phyloP scores from a whole-genome alignment of 1,140 invertebrate genomes.

The Catajapyx aquilonaris region DNA sequence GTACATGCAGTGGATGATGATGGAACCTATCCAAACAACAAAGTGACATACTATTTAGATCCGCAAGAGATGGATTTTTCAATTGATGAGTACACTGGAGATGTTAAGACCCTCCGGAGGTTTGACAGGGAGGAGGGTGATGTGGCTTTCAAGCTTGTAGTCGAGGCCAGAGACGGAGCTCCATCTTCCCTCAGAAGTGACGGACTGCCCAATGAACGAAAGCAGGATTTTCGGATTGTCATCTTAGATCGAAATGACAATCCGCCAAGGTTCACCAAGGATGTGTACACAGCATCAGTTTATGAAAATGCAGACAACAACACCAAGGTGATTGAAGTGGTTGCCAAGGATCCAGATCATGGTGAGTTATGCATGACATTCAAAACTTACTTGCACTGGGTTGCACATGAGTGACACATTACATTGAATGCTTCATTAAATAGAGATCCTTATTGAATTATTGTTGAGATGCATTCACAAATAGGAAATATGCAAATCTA shows the following conservation, averaged over 20 bases:
- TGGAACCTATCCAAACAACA: constrained; percentile 56
- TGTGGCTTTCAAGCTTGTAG: constrained; percentile 53
- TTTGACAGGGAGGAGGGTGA: constrained; percentile 63
- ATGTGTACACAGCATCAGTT: constrained; percentile 49
- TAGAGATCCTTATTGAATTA: too few relatives aligned
- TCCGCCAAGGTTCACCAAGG: constrained; percentile 49
- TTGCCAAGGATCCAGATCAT: constrained; percentile 54
- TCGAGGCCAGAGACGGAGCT: constrained; percentile 64
- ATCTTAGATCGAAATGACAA: constrained; percentile 87
- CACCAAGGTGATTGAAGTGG: constrained; percentile 55
- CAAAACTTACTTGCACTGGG: too few relatives aligned
- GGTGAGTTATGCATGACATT: constrained; percentile 15
- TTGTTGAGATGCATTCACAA: too few relatives aligned
- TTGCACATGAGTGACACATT: too few relatives aligned
- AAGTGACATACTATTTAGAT: constrained; percentile 47
- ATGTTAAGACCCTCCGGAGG: constrained; percentile 48
- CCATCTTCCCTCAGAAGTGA: constrained; percentile 39
- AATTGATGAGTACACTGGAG: constrained; percentile 60
- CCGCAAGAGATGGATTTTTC: constrained; percentile 46
- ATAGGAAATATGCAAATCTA: too few relatives aligned
- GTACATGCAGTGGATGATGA: constrained; percentile 69
- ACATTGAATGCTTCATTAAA: too few relatives aligned
- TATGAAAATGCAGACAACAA: constrained; percentile 63
- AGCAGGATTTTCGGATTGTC: constrained; percentile 58
- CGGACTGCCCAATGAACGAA: constrained; percentile 20